phyloP scores from a whole-genome alignment of 2,888 invertebrate genomes.

The Branchipolynoe longqiensis region DNA sequence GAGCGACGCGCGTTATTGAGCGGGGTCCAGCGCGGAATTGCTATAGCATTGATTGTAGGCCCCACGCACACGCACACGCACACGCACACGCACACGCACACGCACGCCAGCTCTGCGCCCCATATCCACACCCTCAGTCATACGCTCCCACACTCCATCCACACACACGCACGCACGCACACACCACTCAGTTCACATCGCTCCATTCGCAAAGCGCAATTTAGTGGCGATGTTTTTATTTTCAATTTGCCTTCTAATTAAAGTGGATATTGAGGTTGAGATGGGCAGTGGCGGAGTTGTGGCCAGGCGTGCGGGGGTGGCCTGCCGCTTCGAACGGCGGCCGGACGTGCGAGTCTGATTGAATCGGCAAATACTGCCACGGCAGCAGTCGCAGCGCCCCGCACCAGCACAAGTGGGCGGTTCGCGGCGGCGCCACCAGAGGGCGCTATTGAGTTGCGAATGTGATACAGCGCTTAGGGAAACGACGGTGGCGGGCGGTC shows the following conservation, averaged over 20 bases:
- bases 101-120: neutral
- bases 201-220: conserved; percentile 21
- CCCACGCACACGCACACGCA: neutral
- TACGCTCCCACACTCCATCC: neutral
- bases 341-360: conserved; percentile 11
- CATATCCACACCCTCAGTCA: neutral
- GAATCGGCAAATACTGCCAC: conserved; percentile 22
- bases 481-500: conserved; percentile 20
- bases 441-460: conserved; percentile 47
- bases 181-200: neutral
- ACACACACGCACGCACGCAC: neutral
- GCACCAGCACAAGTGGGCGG: neutral
- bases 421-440: neutral
- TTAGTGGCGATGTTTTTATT: conserved; percentile 23
- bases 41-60: conserved; percentile 44
- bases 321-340: neutral
- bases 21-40: neutral
- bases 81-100: neutral
- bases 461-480: conserved; percentile 57
- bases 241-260: conserved; percentile 49
- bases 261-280: conserved; percentile 39
- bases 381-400: neutral
- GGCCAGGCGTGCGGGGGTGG: neutral
- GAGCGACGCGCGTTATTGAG: conserved; percentile 24
- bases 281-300: conserved; percentile 10